A percentile compares a stretch with the other conserved stretches of the same genome.
These are phyloP conservation scores for Caenorhabditis sp. DNA, from an alignment of 2,888 invertebrate species.

Conservation along the genomic window DNA sequence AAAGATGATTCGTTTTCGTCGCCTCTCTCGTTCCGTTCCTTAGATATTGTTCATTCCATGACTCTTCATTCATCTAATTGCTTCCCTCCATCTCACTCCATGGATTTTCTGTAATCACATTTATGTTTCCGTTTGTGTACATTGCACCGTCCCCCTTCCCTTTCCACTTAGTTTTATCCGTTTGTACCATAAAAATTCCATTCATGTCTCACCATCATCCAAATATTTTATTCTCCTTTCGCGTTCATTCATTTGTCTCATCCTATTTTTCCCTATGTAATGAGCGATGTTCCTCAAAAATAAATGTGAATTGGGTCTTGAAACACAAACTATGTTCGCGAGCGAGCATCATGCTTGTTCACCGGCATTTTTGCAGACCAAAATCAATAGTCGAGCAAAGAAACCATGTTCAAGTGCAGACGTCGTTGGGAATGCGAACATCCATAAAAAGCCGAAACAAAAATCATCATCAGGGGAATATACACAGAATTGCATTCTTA, in stretches of 20 bases:
- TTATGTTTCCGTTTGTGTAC: slow-evolving; percentile 28
- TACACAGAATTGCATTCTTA: neutral
- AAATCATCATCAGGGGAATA: slow-evolving; percentile 19
- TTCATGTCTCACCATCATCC: slow-evolving; percentile 3
- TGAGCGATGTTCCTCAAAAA: neutral
- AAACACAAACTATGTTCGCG: slow-evolving; percentile 20
- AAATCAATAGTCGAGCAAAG: no score
- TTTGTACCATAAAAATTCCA: slow-evolving; percentile 50
- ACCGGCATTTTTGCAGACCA: neutral
- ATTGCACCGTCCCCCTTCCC: slow-evolving; percentile 11
- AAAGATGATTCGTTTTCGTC: slow-evolving; percentile 22
- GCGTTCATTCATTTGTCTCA: neutral
- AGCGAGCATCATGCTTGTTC: no score
- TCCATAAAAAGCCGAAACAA: neutral
- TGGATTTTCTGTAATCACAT: slow-evolving; percentile 21
- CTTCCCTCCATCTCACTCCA: slow-evolving; percentile 14
- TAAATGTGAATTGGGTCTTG: slow-evolving; percentile 40
- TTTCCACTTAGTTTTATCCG: slow-evolving; percentile 25
- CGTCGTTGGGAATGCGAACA: neutral
- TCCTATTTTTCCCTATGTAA: slow-evolving; percentile 1
- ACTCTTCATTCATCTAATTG: slow-evolving; percentile 24
- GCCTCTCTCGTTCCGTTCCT: slow-evolving; percentile 1
- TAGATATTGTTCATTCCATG: slow-evolving; percentile 43
- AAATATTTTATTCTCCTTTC: neutral
- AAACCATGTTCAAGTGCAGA: slow-evolving; percentile 6